Conservation (phyloP, 2,888 invertebrate genomes). For the Stictocephala bisonia region DNA sequence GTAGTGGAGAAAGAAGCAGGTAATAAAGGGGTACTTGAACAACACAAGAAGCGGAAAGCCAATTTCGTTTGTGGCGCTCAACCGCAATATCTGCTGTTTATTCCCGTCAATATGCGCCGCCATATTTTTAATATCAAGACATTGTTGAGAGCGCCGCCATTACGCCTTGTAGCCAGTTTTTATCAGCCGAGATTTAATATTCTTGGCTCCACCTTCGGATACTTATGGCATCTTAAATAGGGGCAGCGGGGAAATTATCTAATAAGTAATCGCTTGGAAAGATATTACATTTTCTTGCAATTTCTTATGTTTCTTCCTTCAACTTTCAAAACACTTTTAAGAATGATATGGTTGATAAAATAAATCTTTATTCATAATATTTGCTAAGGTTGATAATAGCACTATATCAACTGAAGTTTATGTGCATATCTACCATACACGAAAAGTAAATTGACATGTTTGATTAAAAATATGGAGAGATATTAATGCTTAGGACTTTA, state of each 20-base stretch:
- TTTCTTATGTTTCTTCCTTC: too few species aligned
- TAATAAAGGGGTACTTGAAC: constrained; percentile 29
- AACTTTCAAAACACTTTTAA: too few species aligned
- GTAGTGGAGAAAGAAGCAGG: constrained; percentile 10
- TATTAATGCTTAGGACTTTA: too few species aligned
- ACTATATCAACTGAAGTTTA: too few species aligned
- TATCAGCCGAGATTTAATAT: constrained; percentile 37
- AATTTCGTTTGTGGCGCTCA: constrained; percentile 25
- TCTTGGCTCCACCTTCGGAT: constrained; percentile 31
- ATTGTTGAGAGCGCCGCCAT: constrained; percentile 23
- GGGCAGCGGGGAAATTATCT: constrained; percentile 21
- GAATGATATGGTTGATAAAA: too few species aligned
- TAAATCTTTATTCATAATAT: too few species aligned
- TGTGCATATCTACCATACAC: too few species aligned
- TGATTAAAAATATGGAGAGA: too few species aligned
- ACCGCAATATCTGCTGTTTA: constrained; percentile 38
- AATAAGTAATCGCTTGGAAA: constrained; percentile 26
- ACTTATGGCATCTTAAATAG: background rate
- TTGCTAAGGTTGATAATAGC: too few species aligned
- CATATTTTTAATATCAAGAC: constrained; percentile 43
- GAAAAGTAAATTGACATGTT: too few species aligned
- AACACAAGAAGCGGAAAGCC: background rate
- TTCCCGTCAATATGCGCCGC: constrained; percentile 26
- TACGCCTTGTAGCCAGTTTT: constrained; percentile 1
- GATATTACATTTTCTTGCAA: constrained; percentile 18